Base-by-base conservation (phyloP, 1,140 invertebrate genomes). In the Drosophila neocordata region DNA sequence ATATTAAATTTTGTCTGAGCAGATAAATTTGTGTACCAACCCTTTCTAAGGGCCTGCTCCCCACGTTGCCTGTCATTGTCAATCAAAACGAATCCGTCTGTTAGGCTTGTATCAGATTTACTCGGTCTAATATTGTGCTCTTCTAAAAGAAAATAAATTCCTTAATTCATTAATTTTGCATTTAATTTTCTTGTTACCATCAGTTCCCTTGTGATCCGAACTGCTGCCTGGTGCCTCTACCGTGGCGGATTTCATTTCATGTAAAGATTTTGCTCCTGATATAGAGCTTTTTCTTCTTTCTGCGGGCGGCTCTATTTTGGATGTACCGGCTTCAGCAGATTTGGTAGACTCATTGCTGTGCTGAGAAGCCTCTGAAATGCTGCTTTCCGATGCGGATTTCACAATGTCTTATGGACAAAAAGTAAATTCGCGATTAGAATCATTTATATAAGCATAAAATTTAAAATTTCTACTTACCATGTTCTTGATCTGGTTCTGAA, bases 101-200 rank as follows among this genome's bases (percentile, higher is more conserved):
- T 97, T 2, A 98, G 93, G 90, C 96, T 97, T 0, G 96, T 98
- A 83, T 98, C 97, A 51, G 96, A 97, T 93, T 98, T 98, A 89
- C 96, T 97, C 1, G 95, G 93, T 37, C 96, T 93, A 67, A 97
- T 93, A 11, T 58, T 77, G 35, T 34, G 92, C 91, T 73, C 93
- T 87, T 90, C 93, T 92, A 24, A 90, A 5, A 31, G 24, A 0
- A 35, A 1, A 35, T 0, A 41, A 4, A 13, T 56, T 57, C 31
- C 20, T 41, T 15, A 20, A 11, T 0, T 18, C 13, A 56, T 34
- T 27, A 0, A 12, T 35, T 35, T 34, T 7, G 0, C 0, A 12
- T 15, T 4, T 11, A 20, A 31, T 18, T 9, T 6, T 0, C 18
- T 3, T 55, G 31, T 24, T 63, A 91, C 89, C 89, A n/a, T 91